phyloP scores from a whole-genome alignment of 2,888 invertebrate genomes.

The Ferdinandea cuprea region DNA sequence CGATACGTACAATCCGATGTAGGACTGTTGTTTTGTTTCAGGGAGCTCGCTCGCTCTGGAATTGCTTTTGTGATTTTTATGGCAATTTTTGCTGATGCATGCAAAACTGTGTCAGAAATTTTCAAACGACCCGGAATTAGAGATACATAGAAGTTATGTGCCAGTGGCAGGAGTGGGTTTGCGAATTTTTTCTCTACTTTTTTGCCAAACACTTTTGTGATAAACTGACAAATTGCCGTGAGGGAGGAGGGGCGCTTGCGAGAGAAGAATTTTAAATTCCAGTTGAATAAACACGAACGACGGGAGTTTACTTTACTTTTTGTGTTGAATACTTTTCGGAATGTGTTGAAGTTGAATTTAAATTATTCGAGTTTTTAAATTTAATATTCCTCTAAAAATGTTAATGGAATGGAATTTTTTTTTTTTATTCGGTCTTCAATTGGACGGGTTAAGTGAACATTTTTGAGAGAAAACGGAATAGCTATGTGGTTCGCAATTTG shows the following conservation, averaged over 20 bases:
- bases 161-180: neutral
- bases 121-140: conserved; percentile 68
- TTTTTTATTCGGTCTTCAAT: neutral
- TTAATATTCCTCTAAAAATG: conserved; percentile 1
- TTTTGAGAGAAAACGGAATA: neutral
- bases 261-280: conserved; percentile 49
- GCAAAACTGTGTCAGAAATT: conserved; percentile 68
- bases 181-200: neutral
- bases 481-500: neutral
- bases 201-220: conserved; percentile 40
- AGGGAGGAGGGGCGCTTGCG: conserved; percentile 32
- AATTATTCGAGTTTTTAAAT: conserved; percentile 1
- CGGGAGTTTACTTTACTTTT: no score
- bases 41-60: conserved; percentile 38
- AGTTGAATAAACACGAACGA: conserved; percentile 48
- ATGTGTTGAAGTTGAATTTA: conserved; percentile 7
- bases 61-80: conserved; percentile 69
- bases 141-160: conserved; percentile 49
- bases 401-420: no score
- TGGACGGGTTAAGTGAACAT: neutral
- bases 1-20: neutral
- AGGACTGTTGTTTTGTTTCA: conserved; percentile 9
- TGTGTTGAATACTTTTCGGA: neutral
- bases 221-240: no score
- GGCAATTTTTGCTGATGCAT: conserved; percentile 68